Base-by-base conservation (phyloP, 2,888 invertebrate species). In the Geotrupes spiniger region DNA sequence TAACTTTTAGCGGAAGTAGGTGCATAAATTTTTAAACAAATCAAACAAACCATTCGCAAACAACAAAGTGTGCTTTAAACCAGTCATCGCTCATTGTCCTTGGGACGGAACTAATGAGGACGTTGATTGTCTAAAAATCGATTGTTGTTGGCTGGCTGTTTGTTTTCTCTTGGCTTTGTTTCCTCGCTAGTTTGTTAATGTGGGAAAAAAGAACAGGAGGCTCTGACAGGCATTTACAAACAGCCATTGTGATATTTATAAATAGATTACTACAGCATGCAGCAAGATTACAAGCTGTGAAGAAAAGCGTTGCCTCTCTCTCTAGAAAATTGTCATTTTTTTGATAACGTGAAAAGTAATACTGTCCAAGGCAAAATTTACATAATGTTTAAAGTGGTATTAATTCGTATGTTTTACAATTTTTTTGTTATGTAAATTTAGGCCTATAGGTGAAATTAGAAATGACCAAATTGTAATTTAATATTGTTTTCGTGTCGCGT, bases 161-260 rank as follows among this genome's bases (percentile, higher is more conserved):
- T 54, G 52, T 51, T 52, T 45, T 54, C 54, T 51, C 56, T 57
- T 59, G 54, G 53, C 56, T 50, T 47, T 50, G 48, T 38, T 51
- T 54, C 49, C 49, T 46, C 48, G 33, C 49, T 38, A 15, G 25
- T 38, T 38, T 25, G 25, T 21, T 27, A 41, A 29, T 36, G 11
- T 5, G 36, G 36, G 21, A n/a, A 39, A 16, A 46, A 46, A 28
- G 21, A 38, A 42, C 40, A 40, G 55, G 54, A 56, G 55, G 54
- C 50, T 54, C 53, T 51, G 58, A 57, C 59, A 61, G 58, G 57
- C 58, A 54, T 53, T 52, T 56, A 56, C 58, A 54, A 56, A 57
- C 59, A 59, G 63, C 60, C 60, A 61, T 61, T 63, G 63, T 63
- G 63, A 63, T 63, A 63, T 63, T 63, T 63, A 59, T 56, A 46